Evolutionary conservation across 1,140 invertebrate genomes (phyloP), one percentile per base, ranked within the genome.

Genomic region (Bombus huntii): DNA sequence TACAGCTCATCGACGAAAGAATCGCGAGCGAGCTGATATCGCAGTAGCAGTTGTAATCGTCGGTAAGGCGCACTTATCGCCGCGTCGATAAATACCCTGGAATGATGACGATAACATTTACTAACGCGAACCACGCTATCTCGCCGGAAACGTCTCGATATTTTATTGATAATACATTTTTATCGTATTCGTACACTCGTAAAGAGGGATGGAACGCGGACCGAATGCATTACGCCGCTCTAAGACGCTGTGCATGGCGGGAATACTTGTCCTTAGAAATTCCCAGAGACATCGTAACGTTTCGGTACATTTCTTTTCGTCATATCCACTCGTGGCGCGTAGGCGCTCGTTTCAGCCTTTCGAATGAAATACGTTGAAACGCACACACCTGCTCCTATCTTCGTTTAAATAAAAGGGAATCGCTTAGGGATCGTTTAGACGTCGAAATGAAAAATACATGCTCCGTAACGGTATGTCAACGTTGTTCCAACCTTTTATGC

Each of bases 81-180:
- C 44, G n/a, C 39, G 57, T 80, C 73, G 73, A 59, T 66, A 90
- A 86, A 86, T 86, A 82, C 59, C 13, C 12, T 82, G 37, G 53
- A 81, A 82, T 59, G 53, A 89, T 44, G 62, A 25, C 81, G 78
- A 90, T 90, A 87, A 85, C 72, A 37, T 87, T 87, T 86, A 62
- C 79, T 81, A 81, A 74, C 71, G 71, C 47, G 75, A 53, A 22
- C 6, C 59, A 18, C 47, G 53, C 28, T 83, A 87, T 70, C 77
- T 65, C 66, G 71, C 66, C 76, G 72, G 34, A 81, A 77, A 80
- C 31, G 39, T 57, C 83, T 39, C 42, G n/a, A 73, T 81, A 81
- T 87, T 90, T 89, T 89, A 89, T 89, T 73, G 86, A 85, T 81
- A 85, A 85, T 84, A 76, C 79, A 31, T 83, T 85, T 87, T 85